A percentile compares a stretch with the other conserved stretches of the same genome.
phyloP scores from a whole-genome alignment of 30 jellyfish, hydroid and myxozoan species.

The Pseudorhiza aurosa region DNA sequence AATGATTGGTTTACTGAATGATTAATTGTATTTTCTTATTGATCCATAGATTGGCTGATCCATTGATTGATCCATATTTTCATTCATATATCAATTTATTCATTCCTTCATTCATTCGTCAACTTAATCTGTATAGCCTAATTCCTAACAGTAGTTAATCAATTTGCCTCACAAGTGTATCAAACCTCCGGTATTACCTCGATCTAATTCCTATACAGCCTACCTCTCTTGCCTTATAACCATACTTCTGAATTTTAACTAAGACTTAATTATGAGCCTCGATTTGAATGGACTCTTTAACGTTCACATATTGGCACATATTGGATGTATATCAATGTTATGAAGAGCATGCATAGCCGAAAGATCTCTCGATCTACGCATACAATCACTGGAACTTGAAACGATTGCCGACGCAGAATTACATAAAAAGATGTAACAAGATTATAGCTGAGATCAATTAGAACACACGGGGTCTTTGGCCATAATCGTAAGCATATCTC shows the following conservation, averaged over 20 bases:
- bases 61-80: not conserved
- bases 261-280: not conserved
- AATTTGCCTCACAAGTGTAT: no score
- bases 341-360: not conserved
- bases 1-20: no score
- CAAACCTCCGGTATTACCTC: no score
- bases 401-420: conserved; percentile 59
- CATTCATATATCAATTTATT: not conserved
- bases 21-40: no score
- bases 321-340: not conserved
- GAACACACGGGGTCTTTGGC: conserved; percentile 24
- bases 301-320: not conserved
- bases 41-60: not conserved
- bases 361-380: conserved; percentile 4
- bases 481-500: conserved; percentile 51
- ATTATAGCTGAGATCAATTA: conserved; percentile 43
- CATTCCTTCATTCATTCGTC: not conserved
- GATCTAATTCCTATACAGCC: no score
- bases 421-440: conserved; percentile 42
- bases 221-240: not conserved
- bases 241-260: not conserved
- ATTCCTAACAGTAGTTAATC: no score
- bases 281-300: not conserved
- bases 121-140: no score
- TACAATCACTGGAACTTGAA: conserved; percentile 6